These are phyloP conservation scores for Tetramorium alpestre DNA, from an alignment of 1,140 invertebrate genomes.

Conservation along the genomic window DNA sequence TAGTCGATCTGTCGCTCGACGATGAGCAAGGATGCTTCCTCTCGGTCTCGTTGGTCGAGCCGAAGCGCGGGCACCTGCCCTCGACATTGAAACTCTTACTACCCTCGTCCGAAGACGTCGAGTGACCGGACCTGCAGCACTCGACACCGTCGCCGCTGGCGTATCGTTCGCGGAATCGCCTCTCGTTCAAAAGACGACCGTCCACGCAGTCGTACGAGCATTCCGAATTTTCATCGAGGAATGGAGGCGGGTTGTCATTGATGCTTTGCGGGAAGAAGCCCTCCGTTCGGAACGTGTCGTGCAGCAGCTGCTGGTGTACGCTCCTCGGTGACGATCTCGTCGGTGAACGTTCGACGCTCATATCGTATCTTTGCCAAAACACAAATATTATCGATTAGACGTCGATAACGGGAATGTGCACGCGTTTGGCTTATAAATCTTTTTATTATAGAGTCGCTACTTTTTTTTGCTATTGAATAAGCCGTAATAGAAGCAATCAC, in stretches of 20 bases:
- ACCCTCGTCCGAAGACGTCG: conserved; percentile 79
- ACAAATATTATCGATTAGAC: conserved; percentile 50
- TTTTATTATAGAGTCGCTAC: not conserved
- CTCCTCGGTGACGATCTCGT: conserved; percentile 73
- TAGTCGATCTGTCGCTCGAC: conserved; percentile 75
- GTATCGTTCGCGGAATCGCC: conserved; percentile 58
- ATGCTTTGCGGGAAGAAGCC: conserved; percentile 81
- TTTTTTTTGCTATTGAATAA: not conserved
- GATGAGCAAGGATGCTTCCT: conserved; percentile 75
- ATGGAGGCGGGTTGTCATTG: conserved; percentile 69
- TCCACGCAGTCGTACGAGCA: conserved; percentile 79
- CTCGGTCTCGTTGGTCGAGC: conserved; percentile 81
- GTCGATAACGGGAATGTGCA: not conserved
- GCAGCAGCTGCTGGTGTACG: conserved; percentile 61
- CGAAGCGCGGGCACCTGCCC: conserved; percentile 73
- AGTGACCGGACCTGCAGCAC: conserved; percentile 74
- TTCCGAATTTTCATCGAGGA: conserved; percentile 76
- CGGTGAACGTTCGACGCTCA: conserved; percentile 76
- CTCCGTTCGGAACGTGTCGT: conserved; percentile 74
- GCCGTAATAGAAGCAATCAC: not conserved
- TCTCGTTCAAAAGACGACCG: conserved; percentile 73
- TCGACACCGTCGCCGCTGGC: conserved; percentile 50
- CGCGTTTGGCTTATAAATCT: conserved; percentile 12
- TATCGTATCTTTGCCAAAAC: conserved; percentile 76
- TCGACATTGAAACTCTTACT: conserved; percentile 74